Evolutionary conservation across 2,797 vertebrate species (phyloP), one percentile per base, ranked within the genome.

Genomic region (Ispidina picta): DNA sequence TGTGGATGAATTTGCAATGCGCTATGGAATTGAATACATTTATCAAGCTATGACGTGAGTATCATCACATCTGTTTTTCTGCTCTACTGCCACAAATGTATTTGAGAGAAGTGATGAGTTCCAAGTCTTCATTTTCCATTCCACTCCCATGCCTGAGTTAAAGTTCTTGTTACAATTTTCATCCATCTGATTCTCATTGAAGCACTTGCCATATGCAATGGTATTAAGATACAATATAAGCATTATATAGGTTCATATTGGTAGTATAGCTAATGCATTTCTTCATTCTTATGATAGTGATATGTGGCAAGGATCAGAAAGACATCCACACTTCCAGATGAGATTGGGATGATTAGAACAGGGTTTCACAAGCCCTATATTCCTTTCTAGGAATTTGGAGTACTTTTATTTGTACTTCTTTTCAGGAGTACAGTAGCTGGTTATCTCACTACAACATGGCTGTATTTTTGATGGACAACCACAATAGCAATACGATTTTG

Each of bases 1-100:
- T 80, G 99, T 99, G 52, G 99, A 99, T 96, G 99, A 99, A 96
- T 99, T 99, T 73, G 99, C 99, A 86, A 99, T 99, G 98, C 98
- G 99, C 92, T 99, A 99, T 12, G 99, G 99, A 91, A 98, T 99
- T 95, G 99, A 99, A 95, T 98, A 98, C 93, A 99, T 99, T 98
- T 99, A 99, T 97, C 99, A 99, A 97, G 99, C 99, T 72, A 99
- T 99, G 99, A 99, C 99, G 99, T 99, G 94, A 98, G 99, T 99
- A 94, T 31, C 65, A 10, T 10, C 17, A 4, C 37, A 14, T 39
- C 37, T 86, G 15, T 2, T 59, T 90, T 90, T 44, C 41, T 68
- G 2, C 19, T 48, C 9, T 49, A 8, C 21, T 55, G 8, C 55
- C 39, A 73, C 2, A 31, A 15, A 5, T 2, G 8, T 31, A 3